Evolutionary conservation across 2,888 invertebrate genomes (phyloP).

Genomic region (Leptinotarsa tumamoca): DNA sequence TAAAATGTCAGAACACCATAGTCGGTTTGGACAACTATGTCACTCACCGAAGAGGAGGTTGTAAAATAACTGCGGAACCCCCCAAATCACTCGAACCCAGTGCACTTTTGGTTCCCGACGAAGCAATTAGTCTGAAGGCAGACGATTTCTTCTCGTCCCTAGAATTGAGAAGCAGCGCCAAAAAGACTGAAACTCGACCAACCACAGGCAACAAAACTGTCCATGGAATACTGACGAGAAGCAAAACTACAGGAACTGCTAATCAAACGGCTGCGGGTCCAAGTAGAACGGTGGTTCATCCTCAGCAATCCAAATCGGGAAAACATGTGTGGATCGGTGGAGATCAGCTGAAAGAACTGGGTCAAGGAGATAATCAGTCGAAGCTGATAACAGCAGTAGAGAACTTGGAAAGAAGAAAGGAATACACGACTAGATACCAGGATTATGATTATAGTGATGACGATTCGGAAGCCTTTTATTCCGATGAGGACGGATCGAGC

Average conservation of each 20-base stretch:
- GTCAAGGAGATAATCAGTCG: constrained; percentile 71
- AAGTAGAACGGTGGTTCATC: constrained; percentile 51
- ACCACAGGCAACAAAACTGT: constrained; percentile 62
- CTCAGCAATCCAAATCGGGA: constrained; percentile 63
- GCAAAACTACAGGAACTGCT: constrained; percentile 63
- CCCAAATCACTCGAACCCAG: constrained; percentile 60
- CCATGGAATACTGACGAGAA: constrained; percentile 66
- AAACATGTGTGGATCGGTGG: constrained; percentile 75
- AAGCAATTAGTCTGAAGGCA: constrained; percentile 77
- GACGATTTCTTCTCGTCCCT: constrained; percentile 89
- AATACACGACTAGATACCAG: constrained; percentile 64
- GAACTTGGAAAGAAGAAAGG: constrained; percentile 73
- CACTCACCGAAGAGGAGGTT: constrained; percentile 81
- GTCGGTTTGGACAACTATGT: constrained; percentile 89
- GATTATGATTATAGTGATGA: constrained; percentile 63
- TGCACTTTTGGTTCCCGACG: constrained; percentile 64
- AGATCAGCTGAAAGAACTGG: constrained; percentile 70
- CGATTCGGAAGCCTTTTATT: constrained; percentile 54
- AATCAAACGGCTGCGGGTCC: constrained; percentile 45
- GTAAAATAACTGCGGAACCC: constrained; percentile 64
- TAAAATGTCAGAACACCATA: constrained; percentile 87
- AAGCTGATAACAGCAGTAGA: constrained; percentile 76
- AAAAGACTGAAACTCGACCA: constrained; percentile 66
- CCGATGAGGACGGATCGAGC: constrained; percentile 59
- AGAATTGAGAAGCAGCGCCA: constrained; percentile 80